Base-by-base conservation (phyloP, 1,140 invertebrate genomes). In the Brachionus asplanchnoidis region DNA sequence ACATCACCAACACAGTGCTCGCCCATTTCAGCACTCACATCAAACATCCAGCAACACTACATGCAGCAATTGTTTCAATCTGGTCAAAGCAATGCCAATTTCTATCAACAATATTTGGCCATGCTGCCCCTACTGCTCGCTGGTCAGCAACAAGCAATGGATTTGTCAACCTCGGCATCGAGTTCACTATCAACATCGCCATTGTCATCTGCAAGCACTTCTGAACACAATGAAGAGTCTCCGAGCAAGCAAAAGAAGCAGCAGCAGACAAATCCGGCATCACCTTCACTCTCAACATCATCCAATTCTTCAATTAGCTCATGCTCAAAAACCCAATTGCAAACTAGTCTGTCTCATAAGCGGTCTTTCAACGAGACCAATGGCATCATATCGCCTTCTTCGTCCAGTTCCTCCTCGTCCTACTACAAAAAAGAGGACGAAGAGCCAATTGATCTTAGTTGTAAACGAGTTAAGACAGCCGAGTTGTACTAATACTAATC, bases 321-420 rank as follows among this genome's bases (percentile, higher is more conserved):
- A 46, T 73, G 68, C 17, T 73, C 68, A n/a, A 73, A 73, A 42
- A 20, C 32, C 32, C 68, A 73, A 42, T 20, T 73, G 20, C 32
- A 36, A 20, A 73, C 68, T 40, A 73, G 68, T 73, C 36, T 73
- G 40, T 73, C 68, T 40, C 68, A 73, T 73, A 73, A 73, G 40
- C 68, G 68, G 5, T 73, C 68, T 40, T 73, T 73, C 23, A 73
- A 73, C 68, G 68, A 73, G 40, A n/a, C 46, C 11, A 80, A 80
- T 65, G 77, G 77, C 17, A 80, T 80, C 20, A 80, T 80, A 23
- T 82, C 79, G 11, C 53, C 79, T 23, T 82, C 79, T 17, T 82
- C 79, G n/a, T 65, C 79, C 26, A 32, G 20, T 20, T 60, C 79
- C 23, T 65, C 79, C 36, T 82, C 79, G 7, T 65, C 53, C 26